These are phyloP conservation scores for Sebastes steindachneri DNA, from an alignment of 2,797 vertebrate species.

Conservation along the genomic window DNA sequence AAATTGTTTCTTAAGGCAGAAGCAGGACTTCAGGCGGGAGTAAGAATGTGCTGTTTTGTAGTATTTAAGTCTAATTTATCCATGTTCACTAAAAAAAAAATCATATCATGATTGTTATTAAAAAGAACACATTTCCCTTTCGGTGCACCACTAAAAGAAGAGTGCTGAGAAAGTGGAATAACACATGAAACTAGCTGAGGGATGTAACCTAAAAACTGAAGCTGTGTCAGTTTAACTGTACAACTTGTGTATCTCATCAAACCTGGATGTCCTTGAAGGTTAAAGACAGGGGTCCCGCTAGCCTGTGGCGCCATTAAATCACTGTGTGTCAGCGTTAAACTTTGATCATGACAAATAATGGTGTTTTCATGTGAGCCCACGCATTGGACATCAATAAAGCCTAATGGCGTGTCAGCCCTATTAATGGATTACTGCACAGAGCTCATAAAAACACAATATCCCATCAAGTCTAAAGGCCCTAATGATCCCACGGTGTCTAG, in stretches of 20 bases:
- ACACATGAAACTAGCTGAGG: constrained; percentile 11
- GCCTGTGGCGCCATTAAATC: constrained; percentile 59
- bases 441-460: constrained; percentile 81
- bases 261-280: constrained; percentile 67
- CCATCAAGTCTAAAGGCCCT: constrained; percentile 72
- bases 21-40: constrained; percentile 31
- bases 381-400: constrained; percentile 78
- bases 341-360: constrained; percentile 78
- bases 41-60: constrained; percentile 35
- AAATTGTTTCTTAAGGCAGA: constrained; percentile 38
- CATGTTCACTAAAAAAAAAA: not conserved
- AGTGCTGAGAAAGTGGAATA: constrained; percentile 1
- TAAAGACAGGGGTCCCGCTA: constrained; percentile 37
- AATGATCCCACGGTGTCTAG: constrained; percentile 76
- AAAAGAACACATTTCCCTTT: constrained; percentile 21
- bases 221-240: constrained; percentile 2
- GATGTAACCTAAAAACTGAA: constrained; percentile 9
- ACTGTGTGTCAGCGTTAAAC: constrained; percentile 65
- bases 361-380: constrained; percentile 73
- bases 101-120: not conserved
- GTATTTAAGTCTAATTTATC: constrained; percentile 40
- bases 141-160: not conserved
- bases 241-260: constrained; percentile 32
- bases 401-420: constrained; percentile 75
- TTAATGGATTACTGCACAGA: constrained; percentile 77